These are phyloP conservation scores for Neoscelio sp. DNA, from an alignment of 2,888 invertebrate species.

Conservation along the genomic window DNA sequence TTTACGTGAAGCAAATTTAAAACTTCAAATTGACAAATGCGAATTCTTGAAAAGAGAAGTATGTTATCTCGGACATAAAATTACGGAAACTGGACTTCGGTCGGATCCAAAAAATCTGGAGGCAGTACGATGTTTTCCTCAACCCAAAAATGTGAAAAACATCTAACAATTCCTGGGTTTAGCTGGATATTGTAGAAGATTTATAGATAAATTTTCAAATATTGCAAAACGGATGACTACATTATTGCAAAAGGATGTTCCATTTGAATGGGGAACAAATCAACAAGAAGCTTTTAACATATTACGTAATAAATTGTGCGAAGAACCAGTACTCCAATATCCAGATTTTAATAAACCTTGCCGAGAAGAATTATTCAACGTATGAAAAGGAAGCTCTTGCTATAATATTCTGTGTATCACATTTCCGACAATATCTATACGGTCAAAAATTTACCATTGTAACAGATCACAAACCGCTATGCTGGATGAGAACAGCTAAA, in stretches of 20 bases:
- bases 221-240: conserved; percentile 42
- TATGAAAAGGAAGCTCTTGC: conserved; percentile 4
- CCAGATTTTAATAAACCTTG: conserved; percentile 40
- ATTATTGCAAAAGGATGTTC: conserved; percentile 24
- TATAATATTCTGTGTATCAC: conserved; percentile 12
- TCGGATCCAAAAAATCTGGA: conserved; percentile 68
- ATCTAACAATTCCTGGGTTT: conserved; percentile 74
- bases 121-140: conserved; percentile 65
- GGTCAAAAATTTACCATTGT: conserved; percentile 8
- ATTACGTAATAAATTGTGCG: conserved; percentile 27
- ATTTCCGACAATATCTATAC: conserved; percentile 24
- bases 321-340: conserved; percentile 54
- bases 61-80: no score
- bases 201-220: conserved; percentile 71
- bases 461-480: conserved; percentile 7
- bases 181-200: conserved; percentile 75
- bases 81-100: no score
- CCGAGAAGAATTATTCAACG: not conserved
- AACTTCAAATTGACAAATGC: no score
- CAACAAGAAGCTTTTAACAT: conserved; percentile 47
- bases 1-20: no score
- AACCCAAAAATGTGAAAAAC: conserved; percentile 61
- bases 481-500: conserved; percentile 66
- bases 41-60: no score
- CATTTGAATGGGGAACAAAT: conserved; percentile 31